Conservation (phyloP, 2,797 vertebrate genomes). For the Rhincodon typus region DNA sequence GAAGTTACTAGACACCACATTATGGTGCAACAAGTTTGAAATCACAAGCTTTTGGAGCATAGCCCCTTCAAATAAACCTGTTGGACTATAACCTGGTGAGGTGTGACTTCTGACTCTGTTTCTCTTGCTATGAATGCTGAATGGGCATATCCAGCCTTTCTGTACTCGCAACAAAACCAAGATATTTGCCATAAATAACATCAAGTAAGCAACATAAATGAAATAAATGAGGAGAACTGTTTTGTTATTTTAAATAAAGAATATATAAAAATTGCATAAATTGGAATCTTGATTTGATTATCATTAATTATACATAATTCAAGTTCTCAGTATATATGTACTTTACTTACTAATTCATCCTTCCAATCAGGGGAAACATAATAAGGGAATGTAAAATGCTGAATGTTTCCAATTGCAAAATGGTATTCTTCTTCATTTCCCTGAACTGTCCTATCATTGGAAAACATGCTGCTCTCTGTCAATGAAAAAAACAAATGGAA, state of each 20-base stretch:
- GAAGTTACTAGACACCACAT: too few species aligned
- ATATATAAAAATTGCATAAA: not conserved
- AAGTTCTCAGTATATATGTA: not conserved
- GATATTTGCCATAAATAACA: not conserved
- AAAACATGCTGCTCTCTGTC: not conserved
- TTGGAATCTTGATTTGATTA: not conserved
- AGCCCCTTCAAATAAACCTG: too few species aligned
- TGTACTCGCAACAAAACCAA: not conserved
- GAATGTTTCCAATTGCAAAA: slow-evolving; percentile 35
- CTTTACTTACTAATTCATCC: slow-evolving; percentile 53
- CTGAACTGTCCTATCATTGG: not conserved
- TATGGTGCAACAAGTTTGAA: too few species aligned
- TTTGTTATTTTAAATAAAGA: not conserved
- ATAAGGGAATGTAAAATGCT: slow-evolving; percentile 53
- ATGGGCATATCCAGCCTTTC: not conserved
- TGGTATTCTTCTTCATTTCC: not conserved
- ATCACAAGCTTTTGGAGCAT: too few species aligned
- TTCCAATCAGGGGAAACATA: slow-evolving; percentile 41
- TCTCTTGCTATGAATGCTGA: not conserved
- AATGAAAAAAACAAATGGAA: not conserved
- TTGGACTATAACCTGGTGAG: too few species aligned
- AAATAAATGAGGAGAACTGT: not conserved
- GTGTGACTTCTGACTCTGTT: not conserved
- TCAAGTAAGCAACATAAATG: not conserved
- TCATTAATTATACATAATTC: slow-evolving; percentile 4